Evolutionary conservation across 1,140 invertebrate species (phyloP), one percentile per base, ranked within the genome.

Genomic region (Drosophila pallidifrons): DNA sequence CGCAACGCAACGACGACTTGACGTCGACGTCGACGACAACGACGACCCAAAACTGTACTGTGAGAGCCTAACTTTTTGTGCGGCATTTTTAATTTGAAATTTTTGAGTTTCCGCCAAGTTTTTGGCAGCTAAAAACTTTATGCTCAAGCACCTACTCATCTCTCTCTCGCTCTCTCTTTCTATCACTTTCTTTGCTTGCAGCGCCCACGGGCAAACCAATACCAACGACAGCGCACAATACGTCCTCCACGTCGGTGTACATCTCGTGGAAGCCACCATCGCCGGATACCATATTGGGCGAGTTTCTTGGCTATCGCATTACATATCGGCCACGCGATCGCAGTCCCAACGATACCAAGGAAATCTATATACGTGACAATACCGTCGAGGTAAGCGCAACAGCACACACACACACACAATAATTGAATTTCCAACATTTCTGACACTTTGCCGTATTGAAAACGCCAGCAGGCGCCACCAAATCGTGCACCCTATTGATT

Each of bases 271-370:
- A 94, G 77, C 94, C 96, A 55, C 96, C 96, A 69, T 94, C 94
- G 38, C 93, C 93, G 41, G 94, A 95, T 81, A 95, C 95, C 55
- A 95, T 96, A 82, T 94, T 96, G 81, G 96, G 96, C n/a, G 96
- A 96, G 92, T 96, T 96, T 92, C 93, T 96, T 7, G 96, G 96
- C 64, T 96, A 96, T 92, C 93, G 95, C 70, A 95, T 96, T 60
- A 94, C 95, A 45, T 96, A 95, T 93, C 93, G 94, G 64, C 95
- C 94, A 58, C 93, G 95, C 67, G 95, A 95, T 82, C 93, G 93
- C 79, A 93, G 93, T 70, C 89, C 93, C 16, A 94, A 94, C 55
- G 93, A 94, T 61, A 94, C 94, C 82, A 95, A 95, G 85, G 95
- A 95, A 92, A 95, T 95, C 92, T 95, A 95, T 92, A 95, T 96